Evolutionary conservation across 2,797 vertebrate species (phyloP), one percentile per base, ranked within the genome.

Genomic region (Ciconia nigra): DNA sequence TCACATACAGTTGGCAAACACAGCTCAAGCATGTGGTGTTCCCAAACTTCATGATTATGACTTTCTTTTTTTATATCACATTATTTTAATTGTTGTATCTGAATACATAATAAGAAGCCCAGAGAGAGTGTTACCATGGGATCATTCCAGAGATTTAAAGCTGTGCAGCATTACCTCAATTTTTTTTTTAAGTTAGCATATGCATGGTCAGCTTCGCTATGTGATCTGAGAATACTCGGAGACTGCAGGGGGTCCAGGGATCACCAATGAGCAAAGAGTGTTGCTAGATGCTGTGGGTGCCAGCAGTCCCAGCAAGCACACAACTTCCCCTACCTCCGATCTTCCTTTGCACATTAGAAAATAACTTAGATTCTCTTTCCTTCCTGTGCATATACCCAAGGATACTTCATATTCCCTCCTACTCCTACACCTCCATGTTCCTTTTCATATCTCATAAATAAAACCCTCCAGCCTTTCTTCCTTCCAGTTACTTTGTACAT

Each of bases 361-460:
- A 93, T 67, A 67, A 95, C 80, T 93, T 55, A 57, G 80, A 46
- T 52, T 81, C 37, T 79, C 86, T 90, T 84, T 87, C 74, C 74
- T 92, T 86, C 93, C 90, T 78, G 35, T 84, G 79, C 89, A 66
- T 55, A 72, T 51, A 90, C 62, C 51, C 90, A 87, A 72, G 94
- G 93, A 96, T 69, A 90, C 90, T 92, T 96, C 89, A 89, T 79
- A 89, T 95, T 89, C 87, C 95, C 90, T 93, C 95, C 96, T 89
- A 96, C 95, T 97, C 87, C 83, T 87, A 82, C 95, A 96, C 90
- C 92, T 95, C 95, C 94, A 29, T 81, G 79, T 94, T 96, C 89
- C 84, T 91, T 96, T 94, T 85, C 89, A 71, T 91, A 85, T 85
- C 79, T 92, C 96, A 91, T 91, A 91, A 94, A 97, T 95, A 94